Percentiles rank a stretch among this genome's conserved stretches.
phyloP scores from a whole-genome alignment of 2,113 vertebrate genomes.

The Leucopsar rothschildi region DNA sequence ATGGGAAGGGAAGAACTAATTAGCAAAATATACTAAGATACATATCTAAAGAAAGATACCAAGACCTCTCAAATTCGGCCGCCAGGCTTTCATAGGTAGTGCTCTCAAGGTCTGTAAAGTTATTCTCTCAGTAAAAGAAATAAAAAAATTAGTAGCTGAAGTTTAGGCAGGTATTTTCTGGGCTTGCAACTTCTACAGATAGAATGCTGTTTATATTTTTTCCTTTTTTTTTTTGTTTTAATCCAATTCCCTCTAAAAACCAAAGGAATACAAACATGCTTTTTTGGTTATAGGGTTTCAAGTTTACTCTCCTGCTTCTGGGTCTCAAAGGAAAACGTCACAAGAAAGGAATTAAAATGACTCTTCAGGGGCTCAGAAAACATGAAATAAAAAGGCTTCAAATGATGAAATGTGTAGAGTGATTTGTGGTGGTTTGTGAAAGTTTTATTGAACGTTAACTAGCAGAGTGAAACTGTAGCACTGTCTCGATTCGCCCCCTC shows the following conservation, averaged over 20 bases:
- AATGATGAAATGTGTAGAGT: constrained; percentile 49
- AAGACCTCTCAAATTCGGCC: background rate
- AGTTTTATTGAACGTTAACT: constrained; percentile 59
- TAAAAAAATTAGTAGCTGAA: background rate
- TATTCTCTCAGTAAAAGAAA: background rate
- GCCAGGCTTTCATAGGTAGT: background rate
- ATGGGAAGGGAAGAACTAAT: background rate
- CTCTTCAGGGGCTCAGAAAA: constrained; percentile 57
- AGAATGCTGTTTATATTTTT: background rate
- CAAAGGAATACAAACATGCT: constrained; percentile 23
- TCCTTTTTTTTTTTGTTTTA: fast-evolving
- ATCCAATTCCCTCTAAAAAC: background rate
- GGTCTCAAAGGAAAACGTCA: constrained; percentile 53
- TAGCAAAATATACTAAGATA: background rate
- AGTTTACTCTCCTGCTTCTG: constrained; percentile 49
- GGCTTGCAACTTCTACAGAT: background rate
- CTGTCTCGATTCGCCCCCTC: background rate
- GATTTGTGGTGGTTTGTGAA: constrained; percentile 56
- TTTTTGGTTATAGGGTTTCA: constrained; percentile 44
- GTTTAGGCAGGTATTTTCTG: background rate
- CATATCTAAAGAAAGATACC: background rate
- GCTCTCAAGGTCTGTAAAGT: background rate
- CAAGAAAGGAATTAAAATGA: constrained; percentile 61
- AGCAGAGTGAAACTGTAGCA: background rate
- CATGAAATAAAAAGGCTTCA: constrained; percentile 59